phyloP scores from a whole-genome alignment of 2,797 vertebrate genomes.

The Sphaeramia orbicularis region DNA sequence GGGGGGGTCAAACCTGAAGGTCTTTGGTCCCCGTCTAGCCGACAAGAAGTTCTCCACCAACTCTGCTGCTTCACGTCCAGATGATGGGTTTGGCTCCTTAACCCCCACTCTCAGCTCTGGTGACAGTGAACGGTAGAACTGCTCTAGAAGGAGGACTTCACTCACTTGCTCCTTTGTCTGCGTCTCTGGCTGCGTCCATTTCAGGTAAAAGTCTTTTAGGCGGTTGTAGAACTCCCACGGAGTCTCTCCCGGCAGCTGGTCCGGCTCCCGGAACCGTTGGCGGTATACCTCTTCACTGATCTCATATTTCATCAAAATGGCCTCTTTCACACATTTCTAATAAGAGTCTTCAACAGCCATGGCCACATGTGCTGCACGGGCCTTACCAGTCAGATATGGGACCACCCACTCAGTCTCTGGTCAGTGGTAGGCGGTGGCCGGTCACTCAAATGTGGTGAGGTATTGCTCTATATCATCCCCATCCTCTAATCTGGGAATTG shows the following conservation, averaged over 20 bases:
- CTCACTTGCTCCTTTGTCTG: neutral
- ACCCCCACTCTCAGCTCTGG: neutral
- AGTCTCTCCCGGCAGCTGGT: neutral
- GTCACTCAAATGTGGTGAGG: neutral
- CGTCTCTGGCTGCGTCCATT: neutral
- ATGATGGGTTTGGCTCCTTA: neutral
- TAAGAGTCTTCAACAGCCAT: neutral
- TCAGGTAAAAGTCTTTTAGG: neutral
- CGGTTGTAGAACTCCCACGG: constrained; percentile 1
- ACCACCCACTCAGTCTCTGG: neutral
- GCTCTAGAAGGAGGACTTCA: neutral
- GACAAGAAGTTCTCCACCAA: too few species aligned
- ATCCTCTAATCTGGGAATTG: too few species aligned
- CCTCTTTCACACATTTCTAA: neutral
- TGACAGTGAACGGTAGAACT: too few species aligned
- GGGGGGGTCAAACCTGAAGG: too few species aligned
- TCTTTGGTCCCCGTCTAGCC: too few species aligned
- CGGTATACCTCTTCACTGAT: neutral
- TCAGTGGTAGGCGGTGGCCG: neutral
- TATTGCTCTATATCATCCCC: neutral
- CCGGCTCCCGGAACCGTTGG: neutral
- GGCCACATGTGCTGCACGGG: neutral
- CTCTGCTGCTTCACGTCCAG: neutral
- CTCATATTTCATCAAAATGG: neutral
- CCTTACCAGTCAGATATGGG: neutral